Conservation (phyloP, 2,888 invertebrate genomes). For the Helleia helle region DNA sequence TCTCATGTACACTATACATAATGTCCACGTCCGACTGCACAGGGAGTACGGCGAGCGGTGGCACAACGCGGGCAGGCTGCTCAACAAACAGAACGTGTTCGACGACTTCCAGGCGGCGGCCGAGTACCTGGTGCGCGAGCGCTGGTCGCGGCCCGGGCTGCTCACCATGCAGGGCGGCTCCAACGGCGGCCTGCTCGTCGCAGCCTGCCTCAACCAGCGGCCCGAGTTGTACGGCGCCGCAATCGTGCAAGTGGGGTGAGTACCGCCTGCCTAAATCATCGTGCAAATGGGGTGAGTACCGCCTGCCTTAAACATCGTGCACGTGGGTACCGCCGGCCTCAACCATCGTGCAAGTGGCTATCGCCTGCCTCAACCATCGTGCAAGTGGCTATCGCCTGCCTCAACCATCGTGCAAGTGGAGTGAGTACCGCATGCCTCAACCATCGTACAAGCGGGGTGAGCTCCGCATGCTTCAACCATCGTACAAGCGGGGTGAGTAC, state of each 20-base stretch:
- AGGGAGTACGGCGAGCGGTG: slow-evolving; percentile 98
- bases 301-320: too few relatives aligned
- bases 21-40: too few relatives aligned
- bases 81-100: slow-evolving; percentile 97
- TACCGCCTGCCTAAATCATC: too few relatives aligned
- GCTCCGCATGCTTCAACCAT: slow-evolving; percentile 97
- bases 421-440: slow-evolving; percentile 75
- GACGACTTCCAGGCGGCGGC: slow-evolving; percentile 97
- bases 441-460: slow-evolving; percentile 96
- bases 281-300: too few relatives aligned
- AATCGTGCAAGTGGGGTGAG: slow-evolving; percentile 94
- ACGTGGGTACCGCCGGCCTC: too few relatives aligned
- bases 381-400: too few relatives aligned
- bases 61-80: slow-evolving; percentile 93
- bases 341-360: too few relatives aligned
- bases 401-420: slow-evolving; percentile 98
- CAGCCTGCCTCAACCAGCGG: slow-evolving; percentile 94
- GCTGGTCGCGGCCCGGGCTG: slow-evolving; percentile 84
- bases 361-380: too few relatives aligned
- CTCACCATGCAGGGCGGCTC: slow-evolving; percentile 95
- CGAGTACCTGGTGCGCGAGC: slow-evolving; percentile 85
- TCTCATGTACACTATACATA: too few relatives aligned
- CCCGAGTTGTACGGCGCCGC: slow-evolving; percentile 96
- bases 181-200: slow-evolving; percentile 97
- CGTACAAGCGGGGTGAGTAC: slow-evolving; percentile 91